Evolutionary conservation across 2,888 invertebrate species (phyloP).

Genomic region (Melipona beecheii): DNA sequence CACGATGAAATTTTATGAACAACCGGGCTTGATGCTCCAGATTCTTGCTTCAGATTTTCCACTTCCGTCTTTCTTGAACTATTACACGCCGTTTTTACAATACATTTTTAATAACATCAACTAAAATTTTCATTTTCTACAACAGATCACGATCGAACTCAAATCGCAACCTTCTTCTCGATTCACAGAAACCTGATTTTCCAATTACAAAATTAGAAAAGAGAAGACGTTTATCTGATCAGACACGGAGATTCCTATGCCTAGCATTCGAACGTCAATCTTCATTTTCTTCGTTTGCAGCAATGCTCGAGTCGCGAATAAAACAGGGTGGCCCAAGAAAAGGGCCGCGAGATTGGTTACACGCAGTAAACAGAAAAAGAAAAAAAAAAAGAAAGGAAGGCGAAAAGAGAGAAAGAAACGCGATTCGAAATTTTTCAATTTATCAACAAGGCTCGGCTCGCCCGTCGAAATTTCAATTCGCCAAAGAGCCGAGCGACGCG

Average conservation of each 20-base stretch:
- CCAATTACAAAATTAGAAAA: neutral
- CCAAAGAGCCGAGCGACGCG: conserved; percentile 4
- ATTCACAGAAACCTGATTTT: too few species aligned
- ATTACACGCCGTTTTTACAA: too few species aligned
- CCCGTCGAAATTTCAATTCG: conserved; percentile 35
- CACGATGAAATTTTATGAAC: conserved; percentile 17
- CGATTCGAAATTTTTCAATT: conserved; percentile 19
- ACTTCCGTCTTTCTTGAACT: neutral
- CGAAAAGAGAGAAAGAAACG: too few species aligned
- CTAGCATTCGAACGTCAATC: neutral
- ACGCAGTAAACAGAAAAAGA: too few species aligned
- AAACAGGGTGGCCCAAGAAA: too few species aligned
- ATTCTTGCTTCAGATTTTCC: neutral
- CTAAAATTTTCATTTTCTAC: too few species aligned
- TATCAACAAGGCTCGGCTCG: neutral
- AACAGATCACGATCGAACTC: neutral
- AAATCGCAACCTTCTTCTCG: neutral
- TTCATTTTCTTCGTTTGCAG: too few species aligned
- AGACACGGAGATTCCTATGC: neutral
- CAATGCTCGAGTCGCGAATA: neutral
- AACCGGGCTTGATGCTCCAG: conserved; percentile 2
- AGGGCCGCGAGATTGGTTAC: neutral
- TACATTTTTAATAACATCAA: too few species aligned
- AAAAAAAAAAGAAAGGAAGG: neutral
- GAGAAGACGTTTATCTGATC: neutral